Evolutionary conservation across 2,888 invertebrate genomes (phyloP), one percentile per base, ranked within the genome.

Genomic region (Campoletis raptor): DNA sequence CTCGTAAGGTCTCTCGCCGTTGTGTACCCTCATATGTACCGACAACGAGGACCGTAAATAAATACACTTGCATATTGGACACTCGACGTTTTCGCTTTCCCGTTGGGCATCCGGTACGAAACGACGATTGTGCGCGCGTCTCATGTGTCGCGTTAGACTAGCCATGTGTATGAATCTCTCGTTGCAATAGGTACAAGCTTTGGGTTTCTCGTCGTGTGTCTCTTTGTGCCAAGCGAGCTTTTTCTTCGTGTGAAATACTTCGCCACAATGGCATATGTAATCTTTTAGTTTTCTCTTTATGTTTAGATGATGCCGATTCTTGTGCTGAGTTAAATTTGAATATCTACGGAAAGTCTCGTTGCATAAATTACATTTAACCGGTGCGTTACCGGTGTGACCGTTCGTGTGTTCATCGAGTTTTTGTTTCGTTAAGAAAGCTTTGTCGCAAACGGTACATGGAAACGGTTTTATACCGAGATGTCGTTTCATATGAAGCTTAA

Each of bases 171-270:
- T 96, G 94, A 98, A 98, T 91, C 98, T 97, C 95, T 98, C 98
- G 92, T 96, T 97, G 95, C 98, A 98, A 93, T 97, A 96, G 5
- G 96, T 96, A 94, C 98, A 98, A 69, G 97, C 96, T 94, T 98
- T 97, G 48, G 98, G 98, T 92, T 97, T 96, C 42, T 96, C 95
- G 86, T 97, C 97, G 95, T 98, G 98, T 6, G 97, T 97, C 94
- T 98, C 98, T 92, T 97, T 96, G 95, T 98, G 98, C 97, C 98
- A 98, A 5, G 96, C 96, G 89, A 98, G 96, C 94, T 98, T 98
- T 90, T 97, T 97, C 92, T 97, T 97, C 77, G 98, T 97, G 92
- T 97, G 97, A 94, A 97, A 96, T 83, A 98, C 96, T 89, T 97
- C 97, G 61, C 98, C 98, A 94, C 98, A 98, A 86, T 96, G 96